A percentile compares a stretch with the other conserved stretches of the same genome.
Evolutionary conservation across 1,140 invertebrate species (phyloP).

Genomic region (Epicauta chinensis): DNA sequence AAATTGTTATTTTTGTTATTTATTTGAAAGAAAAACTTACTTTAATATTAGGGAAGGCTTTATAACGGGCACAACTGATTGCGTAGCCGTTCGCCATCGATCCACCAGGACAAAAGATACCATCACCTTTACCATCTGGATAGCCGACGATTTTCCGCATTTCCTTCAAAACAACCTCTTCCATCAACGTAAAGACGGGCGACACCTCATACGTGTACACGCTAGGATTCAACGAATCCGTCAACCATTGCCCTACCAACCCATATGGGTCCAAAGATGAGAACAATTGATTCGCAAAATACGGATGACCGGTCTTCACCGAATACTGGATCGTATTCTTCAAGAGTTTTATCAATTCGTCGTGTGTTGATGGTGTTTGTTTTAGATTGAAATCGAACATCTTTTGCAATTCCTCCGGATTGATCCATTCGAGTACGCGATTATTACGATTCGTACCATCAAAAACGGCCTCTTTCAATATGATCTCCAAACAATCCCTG

Average conservation of each 20-base stretch:
- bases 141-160: constrained; percentile 87
- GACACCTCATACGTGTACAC: constrained; percentile 91
- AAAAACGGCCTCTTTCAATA: constrained; percentile 69
- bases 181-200: constrained; percentile 82
- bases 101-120: constrained; percentile 92
- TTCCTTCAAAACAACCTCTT: constrained; percentile 68
- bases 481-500: constrained; percentile 58
- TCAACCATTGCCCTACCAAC: constrained; percentile 76
- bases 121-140: constrained; percentile 66
- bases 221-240: constrained; percentile 78
- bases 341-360: constrained; percentile 58
- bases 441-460: constrained; percentile 60
- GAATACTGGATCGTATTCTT: constrained; percentile 68
- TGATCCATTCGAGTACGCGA: constrained; percentile 69
- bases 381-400: constrained; percentile 60
- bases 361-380: constrained; percentile 54
- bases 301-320: constrained; percentile 82
- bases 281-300: constrained; percentile 81
- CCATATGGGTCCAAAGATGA: constrained; percentile 83
- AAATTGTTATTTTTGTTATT: background rate
- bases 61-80: constrained; percentile 79
- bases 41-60: constrained; percentile 73
- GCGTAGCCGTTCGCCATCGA: constrained; percentile 94
- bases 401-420: constrained; percentile 58
- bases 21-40: constrained; percentile 38